These are phyloP conservation scores for Onychorhynchus coronatus DNA, from an alignment of 2,113 vertebrate species.

Conservation along the genomic window DNA sequence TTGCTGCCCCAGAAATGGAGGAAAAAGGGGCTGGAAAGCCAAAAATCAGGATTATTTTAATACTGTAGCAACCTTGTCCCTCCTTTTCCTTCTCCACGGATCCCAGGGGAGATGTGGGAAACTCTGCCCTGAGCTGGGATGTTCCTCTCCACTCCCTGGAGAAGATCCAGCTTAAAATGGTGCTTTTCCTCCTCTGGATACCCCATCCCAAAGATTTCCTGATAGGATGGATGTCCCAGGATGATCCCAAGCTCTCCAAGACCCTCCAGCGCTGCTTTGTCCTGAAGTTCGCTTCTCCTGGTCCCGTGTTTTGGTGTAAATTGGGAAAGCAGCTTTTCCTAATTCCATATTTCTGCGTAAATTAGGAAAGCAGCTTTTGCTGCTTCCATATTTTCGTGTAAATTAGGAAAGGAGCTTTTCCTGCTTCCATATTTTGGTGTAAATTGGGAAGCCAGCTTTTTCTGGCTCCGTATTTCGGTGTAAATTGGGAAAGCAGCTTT, in stretches of 20 bases:
- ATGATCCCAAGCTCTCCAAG: not conserved
- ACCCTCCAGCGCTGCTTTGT: not conserved
- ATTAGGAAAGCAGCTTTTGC: no score
- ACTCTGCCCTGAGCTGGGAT: not conserved
- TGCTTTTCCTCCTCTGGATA: not conserved
- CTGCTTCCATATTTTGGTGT: no score
- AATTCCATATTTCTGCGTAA: no score
- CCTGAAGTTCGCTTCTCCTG: not conserved
- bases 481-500: no score
- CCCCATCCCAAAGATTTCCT: not conserved
- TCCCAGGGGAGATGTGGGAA: not conserved
- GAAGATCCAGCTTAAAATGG: not conserved
- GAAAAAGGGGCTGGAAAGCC: not conserved
- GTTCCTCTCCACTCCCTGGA: not conserved
- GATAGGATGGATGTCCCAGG: rapidly evolving
- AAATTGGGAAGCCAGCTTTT: no score
- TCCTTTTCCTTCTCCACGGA: not conserved
- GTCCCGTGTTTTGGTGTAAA: no score
- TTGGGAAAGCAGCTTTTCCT: no score
- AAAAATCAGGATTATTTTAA: not conserved
- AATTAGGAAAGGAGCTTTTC: no score
- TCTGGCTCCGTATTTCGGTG: no score
- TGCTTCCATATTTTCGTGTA: no score
- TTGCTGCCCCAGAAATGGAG: not conserved
- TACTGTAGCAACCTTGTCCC: not conserved